Evolutionary conservation across 2,888 invertebrate genomes (phyloP).

Genomic region (Limnephilus lunatus): DNA sequence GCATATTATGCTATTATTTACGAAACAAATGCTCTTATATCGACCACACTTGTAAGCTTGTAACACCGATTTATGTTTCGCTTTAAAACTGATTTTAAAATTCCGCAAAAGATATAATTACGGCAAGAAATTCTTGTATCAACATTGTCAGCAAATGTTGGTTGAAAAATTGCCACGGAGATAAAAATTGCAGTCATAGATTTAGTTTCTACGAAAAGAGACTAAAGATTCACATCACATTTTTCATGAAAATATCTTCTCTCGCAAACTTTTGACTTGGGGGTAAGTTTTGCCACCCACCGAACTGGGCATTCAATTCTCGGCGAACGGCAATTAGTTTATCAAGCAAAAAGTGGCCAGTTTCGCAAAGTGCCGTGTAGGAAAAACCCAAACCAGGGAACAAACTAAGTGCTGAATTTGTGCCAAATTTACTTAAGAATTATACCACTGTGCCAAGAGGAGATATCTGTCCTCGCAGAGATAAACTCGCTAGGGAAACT

Average conservation of each 20-base stretch:
- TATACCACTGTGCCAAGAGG: conserved; percentile 22
- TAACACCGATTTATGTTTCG: not conserved
- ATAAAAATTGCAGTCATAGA: not conserved
- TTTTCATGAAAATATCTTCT: not conserved
- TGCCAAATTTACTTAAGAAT: conserved; percentile 38
- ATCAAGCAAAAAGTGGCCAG: conserved; percentile 32
- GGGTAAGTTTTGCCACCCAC: not conserved
- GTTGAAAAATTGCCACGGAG: not conserved
- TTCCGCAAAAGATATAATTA: not conserved
- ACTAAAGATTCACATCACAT: not conserved
- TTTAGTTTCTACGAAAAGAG: not conserved
- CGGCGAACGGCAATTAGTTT: conserved; percentile 9
- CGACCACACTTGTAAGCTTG: not conserved
- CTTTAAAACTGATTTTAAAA: not conserved
- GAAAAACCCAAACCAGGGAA: conserved; percentile 5
- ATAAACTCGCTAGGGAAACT: not conserved
- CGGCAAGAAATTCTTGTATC: not conserved
- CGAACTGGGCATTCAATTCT: not conserved
- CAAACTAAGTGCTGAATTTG: conserved; percentile 24
- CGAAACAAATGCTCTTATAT: not conserved
- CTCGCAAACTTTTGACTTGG: not conserved
- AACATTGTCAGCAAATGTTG: not conserved
- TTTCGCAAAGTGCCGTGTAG: conserved; percentile 26
- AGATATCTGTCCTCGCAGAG: not conserved
- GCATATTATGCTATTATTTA: too few relatives aligned